phyloP scores from a whole-genome alignment of 2,113 vertebrate genomes.

The Naja naja region DNA sequence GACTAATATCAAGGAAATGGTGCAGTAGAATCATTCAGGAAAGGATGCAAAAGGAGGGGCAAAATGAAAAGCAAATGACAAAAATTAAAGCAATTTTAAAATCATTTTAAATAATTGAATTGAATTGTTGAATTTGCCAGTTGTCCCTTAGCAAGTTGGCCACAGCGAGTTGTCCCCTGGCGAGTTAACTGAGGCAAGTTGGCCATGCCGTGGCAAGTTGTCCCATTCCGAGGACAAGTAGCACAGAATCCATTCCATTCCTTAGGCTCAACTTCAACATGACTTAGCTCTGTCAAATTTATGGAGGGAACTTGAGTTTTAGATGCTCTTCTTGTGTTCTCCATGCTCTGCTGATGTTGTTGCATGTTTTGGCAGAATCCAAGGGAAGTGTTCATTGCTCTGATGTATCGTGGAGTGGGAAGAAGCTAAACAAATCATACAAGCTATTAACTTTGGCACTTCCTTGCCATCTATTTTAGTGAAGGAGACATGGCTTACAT shows the following conservation, averaged over 20 bases:
- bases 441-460: background rate
- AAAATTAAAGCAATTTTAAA: background rate
- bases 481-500: constrained; percentile 22
- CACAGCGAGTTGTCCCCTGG: background rate
- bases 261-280: background rate
- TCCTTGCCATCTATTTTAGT: background rate
- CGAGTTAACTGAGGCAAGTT: too few species aligned
- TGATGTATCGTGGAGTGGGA: background rate
- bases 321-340: background rate
- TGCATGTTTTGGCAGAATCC: background rate
- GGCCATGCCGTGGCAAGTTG: background rate
- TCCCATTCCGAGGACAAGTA: background rate
- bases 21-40: background rate
- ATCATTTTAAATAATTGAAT: background rate
- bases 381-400: background rate
- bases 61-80: background rate
- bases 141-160: background rate
- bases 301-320: background rate
- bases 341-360: background rate
- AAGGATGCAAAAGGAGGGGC: background rate
- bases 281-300: background rate
- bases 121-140: background rate
- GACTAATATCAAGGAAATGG: background rate
- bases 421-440: background rate
- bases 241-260: background rate